These are phyloP conservation scores for Microdon myrmicae DNA, from an alignment of 2,888 invertebrate species.

Conservation along the genomic window DNA sequence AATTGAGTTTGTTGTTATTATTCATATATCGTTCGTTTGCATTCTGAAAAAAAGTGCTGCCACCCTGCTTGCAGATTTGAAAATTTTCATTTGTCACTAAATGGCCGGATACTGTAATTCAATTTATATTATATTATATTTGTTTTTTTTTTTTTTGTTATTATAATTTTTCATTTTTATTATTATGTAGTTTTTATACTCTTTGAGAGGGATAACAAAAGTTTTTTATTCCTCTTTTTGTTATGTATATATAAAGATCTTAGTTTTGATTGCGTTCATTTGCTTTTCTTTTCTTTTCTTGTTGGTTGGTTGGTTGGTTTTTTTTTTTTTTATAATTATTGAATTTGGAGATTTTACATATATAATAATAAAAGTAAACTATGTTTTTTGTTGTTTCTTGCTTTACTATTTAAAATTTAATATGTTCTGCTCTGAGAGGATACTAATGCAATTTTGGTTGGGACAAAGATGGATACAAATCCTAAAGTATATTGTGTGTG, in stretches of 20 bases:
- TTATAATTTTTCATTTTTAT: slow-evolving; percentile 15
- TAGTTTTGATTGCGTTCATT: slow-evolving; percentile 48
- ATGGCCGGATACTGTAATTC: slow-evolving; percentile 50
- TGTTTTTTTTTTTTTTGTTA: slow-evolving; percentile 35
- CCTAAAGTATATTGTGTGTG: too few relatives aligned
- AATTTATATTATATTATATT: too few relatives aligned
- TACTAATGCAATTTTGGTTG: slow-evolving; percentile 24
- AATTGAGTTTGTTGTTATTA: slow-evolving; percentile 12
- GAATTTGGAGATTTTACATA: too few relatives aligned
- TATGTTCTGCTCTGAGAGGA: slow-evolving; percentile 16
- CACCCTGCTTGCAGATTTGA: slow-evolving; percentile 36
- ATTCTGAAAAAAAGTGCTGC: slow-evolving; percentile 35
- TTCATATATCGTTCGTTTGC: slow-evolving; percentile 7
- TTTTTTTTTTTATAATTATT: too few relatives aligned
- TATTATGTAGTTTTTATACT: slow-evolving; percentile 39
- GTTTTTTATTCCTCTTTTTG: slow-evolving; percentile 19
- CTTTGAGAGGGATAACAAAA: slow-evolving; percentile 46
- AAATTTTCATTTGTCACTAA: slow-evolving; percentile 50
- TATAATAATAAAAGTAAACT: too few relatives aligned
- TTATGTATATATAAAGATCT: too few relatives aligned
- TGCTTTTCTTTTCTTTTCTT: too few relatives aligned
- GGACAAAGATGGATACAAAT: slow-evolving; percentile 45
- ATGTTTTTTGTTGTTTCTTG: slow-evolving; percentile 16
- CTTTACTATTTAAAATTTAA: slow-evolving; percentile 12
- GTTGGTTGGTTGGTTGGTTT: too few relatives aligned